A percentile compares a stretch with the other conserved stretches of the same genome.
Evolutionary conservation across 2,888 invertebrate species (phyloP).

Genomic region (Euphydryas editha): DNA sequence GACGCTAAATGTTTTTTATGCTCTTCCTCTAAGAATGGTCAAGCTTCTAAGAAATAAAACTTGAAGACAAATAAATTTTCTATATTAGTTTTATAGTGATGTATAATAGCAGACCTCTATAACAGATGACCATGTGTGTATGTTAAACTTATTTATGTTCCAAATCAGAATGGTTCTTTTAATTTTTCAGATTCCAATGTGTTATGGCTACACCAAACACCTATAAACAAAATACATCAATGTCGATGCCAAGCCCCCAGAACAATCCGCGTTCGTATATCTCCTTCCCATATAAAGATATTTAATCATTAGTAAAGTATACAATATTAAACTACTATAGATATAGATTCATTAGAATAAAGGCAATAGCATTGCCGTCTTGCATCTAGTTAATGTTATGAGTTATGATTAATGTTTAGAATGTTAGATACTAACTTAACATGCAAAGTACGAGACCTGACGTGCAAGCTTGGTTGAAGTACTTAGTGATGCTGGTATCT

Average conservation of each 20-base stretch:
- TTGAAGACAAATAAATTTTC: too few relatives aligned
- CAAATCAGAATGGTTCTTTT: too few relatives aligned
- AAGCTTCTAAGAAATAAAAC: too few relatives aligned
- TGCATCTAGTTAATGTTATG: slow-evolving; percentile 36
- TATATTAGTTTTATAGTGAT: too few relatives aligned
- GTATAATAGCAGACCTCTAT: too few relatives aligned
- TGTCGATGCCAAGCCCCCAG: slow-evolving; percentile 88
- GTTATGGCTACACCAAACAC: slow-evolving; percentile 91
- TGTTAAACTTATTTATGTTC: too few relatives aligned
- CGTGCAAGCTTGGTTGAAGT: slow-evolving; percentile 71
- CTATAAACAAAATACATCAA: slow-evolving; percentile 91
- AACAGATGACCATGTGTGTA: too few relatives aligned
- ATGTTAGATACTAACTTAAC: slow-evolving; percentile 77
- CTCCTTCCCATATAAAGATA: slow-evolving; percentile 48
- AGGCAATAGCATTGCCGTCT: slow-evolving; percentile 45
- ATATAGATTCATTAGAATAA: slow-evolving; percentile 32
- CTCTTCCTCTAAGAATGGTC: too few relatives aligned
- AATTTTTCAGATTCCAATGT: slow-evolving; percentile 47
- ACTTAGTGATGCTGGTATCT: slow-evolving; percentile 71
- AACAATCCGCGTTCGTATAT: slow-evolving; percentile 88
- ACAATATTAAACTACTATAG: slow-evolving; percentile 23
- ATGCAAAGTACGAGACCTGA: slow-evolving; percentile 54
- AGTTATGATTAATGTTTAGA: slow-evolving; percentile 48
- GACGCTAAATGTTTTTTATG: too few relatives aligned
- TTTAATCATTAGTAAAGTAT: slow-evolving; percentile 27